Base-by-base conservation (phyloP, 1,140 invertebrate species). In the Musca vetustissima region DNA sequence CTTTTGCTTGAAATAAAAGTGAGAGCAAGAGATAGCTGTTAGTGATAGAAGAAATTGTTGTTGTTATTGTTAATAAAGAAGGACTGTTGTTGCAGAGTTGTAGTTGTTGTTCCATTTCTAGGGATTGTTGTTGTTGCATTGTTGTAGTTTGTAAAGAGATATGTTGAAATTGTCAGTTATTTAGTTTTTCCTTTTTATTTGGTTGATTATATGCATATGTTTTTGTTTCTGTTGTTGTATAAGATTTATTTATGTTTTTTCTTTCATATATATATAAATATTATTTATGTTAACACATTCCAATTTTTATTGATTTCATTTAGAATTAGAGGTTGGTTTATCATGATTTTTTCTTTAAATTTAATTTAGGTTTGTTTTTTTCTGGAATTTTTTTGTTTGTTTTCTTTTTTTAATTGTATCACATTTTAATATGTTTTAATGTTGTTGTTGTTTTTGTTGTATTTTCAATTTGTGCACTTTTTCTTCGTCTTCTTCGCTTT, bases 361-460 rank as follows among this genome's bases (percentile, higher is more conserved):
- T 57, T 28, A 28, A n/a, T 4, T 59, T 28, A 25, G 14, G 13
- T 59, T 59, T 59, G n/a, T 28, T 28, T 3, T 28, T 4, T 28
- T n/a, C 32, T 17, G 9, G 28, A 32, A 28, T 28, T n/a, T 9
- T 24, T 57, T 59, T 9, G 7, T 32, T 17, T 32, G 14, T 32
- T 59, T 59, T 13, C 17, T 19, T 17, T 19, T 21, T 25, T 24
- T 36, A 28, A 71, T 73, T 64, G 19, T 70, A 73, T 70, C 69
- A 72, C 70, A 72, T 69, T 73, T 75, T 72, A 76, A 78, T 75
- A 74, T 70, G 36, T 72, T 78, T 73, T 70, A 72, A 76, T 50
- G 15, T 50, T 50, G 49, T 19, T 15, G 4, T 61, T 59, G 1
- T 22, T 19, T 32, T 28, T 59, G 55, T 19, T 15, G 13, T n/a